Conservation (phyloP, 2,888 invertebrate species). For the Poecilus cupreus region DNA sequence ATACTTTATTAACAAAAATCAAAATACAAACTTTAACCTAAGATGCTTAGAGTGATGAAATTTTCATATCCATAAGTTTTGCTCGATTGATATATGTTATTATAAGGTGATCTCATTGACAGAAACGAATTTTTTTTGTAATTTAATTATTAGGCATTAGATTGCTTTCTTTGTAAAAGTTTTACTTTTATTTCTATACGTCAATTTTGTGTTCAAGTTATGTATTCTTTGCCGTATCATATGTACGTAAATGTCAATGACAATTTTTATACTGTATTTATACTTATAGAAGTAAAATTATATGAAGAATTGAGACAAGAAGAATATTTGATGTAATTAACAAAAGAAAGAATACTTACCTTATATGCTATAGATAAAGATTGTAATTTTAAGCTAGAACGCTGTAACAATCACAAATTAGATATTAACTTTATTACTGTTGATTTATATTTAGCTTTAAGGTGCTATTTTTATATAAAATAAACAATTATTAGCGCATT, state of each 20-base stretch:
- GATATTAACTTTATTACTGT: slow-evolving; percentile 26
- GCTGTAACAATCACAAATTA: slow-evolving; percentile 14
- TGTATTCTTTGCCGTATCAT: neutral
- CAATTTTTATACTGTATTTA: neutral
- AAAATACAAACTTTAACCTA: no score
- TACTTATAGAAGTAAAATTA: neutral
- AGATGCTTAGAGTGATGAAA: no score
- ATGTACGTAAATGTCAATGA: neutral
- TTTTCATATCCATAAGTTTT: no score
- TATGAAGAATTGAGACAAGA: neutral
- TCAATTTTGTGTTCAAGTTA: neutral
- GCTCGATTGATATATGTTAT: no score
- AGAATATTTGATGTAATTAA: neutral
- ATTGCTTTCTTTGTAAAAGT: no score
- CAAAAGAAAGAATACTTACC: no score
- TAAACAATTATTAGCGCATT: no score
- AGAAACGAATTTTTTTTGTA: no score
- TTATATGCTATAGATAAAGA: no score
- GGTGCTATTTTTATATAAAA: slow-evolving; percentile 53
- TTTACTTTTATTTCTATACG: neutral
- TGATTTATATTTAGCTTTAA: slow-evolving; percentile 52
- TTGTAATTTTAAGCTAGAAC: neutral
- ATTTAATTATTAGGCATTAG: no score
- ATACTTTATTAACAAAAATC: no score
- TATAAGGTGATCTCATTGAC: no score